These are phyloP conservation scores for Helleia helle DNA, from an alignment of 2,888 invertebrate genomes.

Conservation along the genomic window DNA sequence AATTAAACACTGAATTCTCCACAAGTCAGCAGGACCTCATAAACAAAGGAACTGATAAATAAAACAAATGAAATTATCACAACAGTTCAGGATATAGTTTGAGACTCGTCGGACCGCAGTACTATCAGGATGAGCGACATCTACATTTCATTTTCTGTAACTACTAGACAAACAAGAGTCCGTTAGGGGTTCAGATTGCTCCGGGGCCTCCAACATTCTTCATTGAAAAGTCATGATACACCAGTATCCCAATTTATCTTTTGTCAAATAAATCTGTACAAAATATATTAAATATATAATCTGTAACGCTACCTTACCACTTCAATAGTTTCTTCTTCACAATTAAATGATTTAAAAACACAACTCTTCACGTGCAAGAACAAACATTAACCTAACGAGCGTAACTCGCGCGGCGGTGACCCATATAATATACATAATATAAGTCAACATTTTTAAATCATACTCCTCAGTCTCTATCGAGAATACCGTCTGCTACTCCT, in stretches of 20 bases:
- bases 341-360: slow-evolving; percentile 73
- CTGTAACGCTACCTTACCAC: slow-evolving; percentile 74
- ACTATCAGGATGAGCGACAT: slow-evolving; percentile 34
- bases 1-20: slow-evolving; percentile 70
- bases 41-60: slow-evolving; percentile 70
- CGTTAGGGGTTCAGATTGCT: slow-evolving; percentile 49
- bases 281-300: slow-evolving; percentile 76
- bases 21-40: slow-evolving; percentile 68
- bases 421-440: slow-evolving; percentile 54
- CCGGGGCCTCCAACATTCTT: slow-evolving; percentile 58
- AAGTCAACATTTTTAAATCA: slow-evolving; percentile 62
- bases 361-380: slow-evolving; percentile 70
- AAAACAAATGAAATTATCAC: slow-evolving; percentile 40
- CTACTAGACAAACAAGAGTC: slow-evolving; percentile 48
- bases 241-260: slow-evolving; percentile 75
- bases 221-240: slow-evolving; percentile 71
- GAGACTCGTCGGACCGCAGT: slow-evolving; percentile 33
- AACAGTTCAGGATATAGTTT: slow-evolving; percentile 26
- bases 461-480: slow-evolving; percentile 52
- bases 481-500: slow-evolving; percentile 47
- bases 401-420: slow-evolving; percentile 42
- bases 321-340: slow-evolving; percentile 70
- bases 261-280: slow-evolving; percentile 75
- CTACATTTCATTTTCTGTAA: slow-evolving; percentile 25
- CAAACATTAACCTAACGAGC: slow-evolving; percentile 60